A percentile compares a stretch with the other conserved stretches of the same genome.
Evolutionary conservation across 2,113 vertebrate species (phyloP).

Genomic region (Coturnix japonica): DNA sequence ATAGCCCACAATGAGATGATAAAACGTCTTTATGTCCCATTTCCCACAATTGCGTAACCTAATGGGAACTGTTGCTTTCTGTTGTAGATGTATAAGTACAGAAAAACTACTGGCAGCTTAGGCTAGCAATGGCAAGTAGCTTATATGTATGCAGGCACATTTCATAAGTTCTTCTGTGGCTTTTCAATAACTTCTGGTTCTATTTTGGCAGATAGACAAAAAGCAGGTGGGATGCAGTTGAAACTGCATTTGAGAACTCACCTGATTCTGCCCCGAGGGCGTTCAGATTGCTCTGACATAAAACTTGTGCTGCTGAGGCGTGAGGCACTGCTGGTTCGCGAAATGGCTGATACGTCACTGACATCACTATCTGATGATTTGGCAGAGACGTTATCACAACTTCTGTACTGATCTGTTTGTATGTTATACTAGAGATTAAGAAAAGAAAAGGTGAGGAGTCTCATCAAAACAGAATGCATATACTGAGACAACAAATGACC

Average conservation of each 20-base stretch:
- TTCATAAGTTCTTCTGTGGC: neutral
- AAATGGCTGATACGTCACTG: conserved; percentile 95
- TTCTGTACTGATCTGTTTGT: conserved; percentile 92
- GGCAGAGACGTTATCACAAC: conserved; percentile 96
- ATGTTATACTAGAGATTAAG: conserved; percentile 85
- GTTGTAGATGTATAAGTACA: neutral
- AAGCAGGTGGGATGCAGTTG: neutral
- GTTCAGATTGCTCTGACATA: conserved; percentile 98
- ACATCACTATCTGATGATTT: conserved; percentile 97
- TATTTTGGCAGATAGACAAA: neutral
- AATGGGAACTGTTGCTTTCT: neutral
- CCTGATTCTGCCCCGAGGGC: conserved; percentile 92
- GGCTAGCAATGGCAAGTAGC: neutral
- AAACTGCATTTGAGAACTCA: conserved; percentile 75
- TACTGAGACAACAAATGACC: neutral
- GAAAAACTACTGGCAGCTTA: neutral
- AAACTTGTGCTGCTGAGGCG: conserved; percentile 98
- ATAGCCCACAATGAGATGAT: neutral
- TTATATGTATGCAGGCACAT: neutral
- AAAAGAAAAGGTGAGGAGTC: conserved; percentile 75
- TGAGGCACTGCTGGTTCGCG: conserved; percentile 97
- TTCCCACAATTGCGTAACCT: neutral
- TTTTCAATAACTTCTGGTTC: neutral
- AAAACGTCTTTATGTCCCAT: neutral
- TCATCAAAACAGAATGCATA: neutral